Base-by-base conservation (phyloP, 2,888 invertebrate species). In the Pterostichus niger region DNA sequence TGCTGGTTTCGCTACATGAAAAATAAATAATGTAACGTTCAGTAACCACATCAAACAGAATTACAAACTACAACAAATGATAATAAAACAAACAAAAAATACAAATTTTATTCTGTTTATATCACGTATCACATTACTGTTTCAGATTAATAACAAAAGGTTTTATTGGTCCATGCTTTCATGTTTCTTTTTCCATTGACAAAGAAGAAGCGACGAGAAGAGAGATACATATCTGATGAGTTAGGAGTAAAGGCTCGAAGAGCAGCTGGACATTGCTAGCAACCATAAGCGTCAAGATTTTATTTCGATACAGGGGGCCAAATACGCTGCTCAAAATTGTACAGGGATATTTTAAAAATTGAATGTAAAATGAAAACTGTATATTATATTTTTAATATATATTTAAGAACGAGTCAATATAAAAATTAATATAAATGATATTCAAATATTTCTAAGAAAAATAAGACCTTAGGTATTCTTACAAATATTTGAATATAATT, bases 201-300 rank as follows among this genome's bases (percentile, higher is more conserved):
- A 71, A 71, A 64, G 68, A 81, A 71, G 56, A 54, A 75, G 33
- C 75, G 75, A 24, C 15, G 71, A 71, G 71, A 73, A 56, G 56
- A 56, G 6, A 40, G 81, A 81, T 81, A 73, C 81, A 73, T 81
- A 81, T 81, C 81, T 81, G 80, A 81, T 73, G 75, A 75, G 54
- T 10, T 11, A 24, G 54, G 52, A 24, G 33, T 24, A 3, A 24
- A 24, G 24, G 3, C 1, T 24, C 24, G 1, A 33, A 52, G 75
- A 52, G 54, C 75, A 75, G 75, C 52, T 75, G 54, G 15, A 24
- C 52, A 6, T 54, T 6, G 54, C n/a, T 9, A 17, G 10, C 17
- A 24, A 24, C 24, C 24, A 24, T 24, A 24, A 24, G 24, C 24
- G 24, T 24, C 24, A 24, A 24, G 1, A 1, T 24, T 24, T 24